These are phyloP conservation scores for Leptopilina myrica DNA, from an alignment of 2,888 invertebrate species.

Conservation along the genomic window DNA sequence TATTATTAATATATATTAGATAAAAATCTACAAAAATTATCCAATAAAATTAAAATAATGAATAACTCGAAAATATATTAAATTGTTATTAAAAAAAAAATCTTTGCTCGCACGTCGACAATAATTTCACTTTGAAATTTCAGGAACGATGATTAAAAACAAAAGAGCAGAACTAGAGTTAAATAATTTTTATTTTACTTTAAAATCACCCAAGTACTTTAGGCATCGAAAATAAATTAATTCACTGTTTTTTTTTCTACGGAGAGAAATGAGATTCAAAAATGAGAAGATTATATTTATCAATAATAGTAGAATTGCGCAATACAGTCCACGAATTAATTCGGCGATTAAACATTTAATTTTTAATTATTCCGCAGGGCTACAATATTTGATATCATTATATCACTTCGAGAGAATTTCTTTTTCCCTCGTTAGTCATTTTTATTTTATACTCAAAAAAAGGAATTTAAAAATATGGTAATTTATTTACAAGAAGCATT, in stretches of 20 bases:
- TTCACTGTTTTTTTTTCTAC: constrained; percentile 15
- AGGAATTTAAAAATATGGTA: background rate
- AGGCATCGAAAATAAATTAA: constrained; percentile 31
- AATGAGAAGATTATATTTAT: constrained; percentile 32
- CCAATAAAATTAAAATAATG: too few species aligned
- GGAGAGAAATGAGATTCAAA: constrained; percentile 12
- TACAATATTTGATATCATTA: background rate
- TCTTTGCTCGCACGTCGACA: too few species aligned
- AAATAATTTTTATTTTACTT: constrained; percentile 39
- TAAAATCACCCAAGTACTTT: constrained; percentile 11
- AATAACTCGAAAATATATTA: too few species aligned
- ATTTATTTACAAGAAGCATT: background rate
- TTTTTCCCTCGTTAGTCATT: too few species aligned
- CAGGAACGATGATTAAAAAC: background rate
- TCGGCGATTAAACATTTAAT: constrained; percentile 37
- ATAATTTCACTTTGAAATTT: background rate
- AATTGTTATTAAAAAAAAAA: too few species aligned
- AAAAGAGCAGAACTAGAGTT: constrained; percentile 12
- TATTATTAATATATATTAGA: too few species aligned
- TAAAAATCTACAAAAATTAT: too few species aligned
- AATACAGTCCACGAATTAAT: constrained; percentile 32
- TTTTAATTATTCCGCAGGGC: constrained; percentile 14
- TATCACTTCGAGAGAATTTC: background rate
- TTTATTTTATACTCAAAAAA: too few species aligned
- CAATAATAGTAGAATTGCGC: constrained; percentile 38